Percentiles rank a stretch among this genome's conserved stretches.
Evolutionary conservation across 2,888 invertebrate genomes (phyloP).

Genomic region (Acronicta aceris): DNA sequence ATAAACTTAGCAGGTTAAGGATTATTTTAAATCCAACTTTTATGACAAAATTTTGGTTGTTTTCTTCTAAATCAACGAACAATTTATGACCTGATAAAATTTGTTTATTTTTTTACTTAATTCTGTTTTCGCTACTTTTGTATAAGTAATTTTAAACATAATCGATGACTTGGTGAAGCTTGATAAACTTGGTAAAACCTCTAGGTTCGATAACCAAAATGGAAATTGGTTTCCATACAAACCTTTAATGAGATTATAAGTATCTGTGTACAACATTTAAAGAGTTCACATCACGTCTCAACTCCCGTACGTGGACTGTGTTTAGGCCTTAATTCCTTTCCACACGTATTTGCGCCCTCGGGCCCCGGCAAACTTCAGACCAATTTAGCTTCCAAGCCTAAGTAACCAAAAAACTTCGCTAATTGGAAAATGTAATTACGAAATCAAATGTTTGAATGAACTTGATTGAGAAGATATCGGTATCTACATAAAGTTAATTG

Average conservation of each 20-base stretch:
- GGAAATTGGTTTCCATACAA: neutral
- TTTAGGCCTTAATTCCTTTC: constrained; percentile 20
- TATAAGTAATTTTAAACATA: no score
- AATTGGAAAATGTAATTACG: constrained; percentile 32
- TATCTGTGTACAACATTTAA: constrained; percentile 11
- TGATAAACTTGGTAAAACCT: no score
- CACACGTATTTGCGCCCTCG: constrained; percentile 31
- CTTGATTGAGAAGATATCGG: neutral
- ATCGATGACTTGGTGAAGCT: no score
- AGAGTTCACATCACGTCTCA: constrained; percentile 17
- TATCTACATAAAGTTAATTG: neutral
- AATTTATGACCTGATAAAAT: no score
- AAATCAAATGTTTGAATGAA: constrained; percentile 7
- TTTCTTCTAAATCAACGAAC: no score
- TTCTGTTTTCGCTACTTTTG: no score
- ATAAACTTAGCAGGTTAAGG: no score
- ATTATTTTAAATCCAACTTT: no score
- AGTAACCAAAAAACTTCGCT: constrained; percentile 38
- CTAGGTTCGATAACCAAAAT: no score
- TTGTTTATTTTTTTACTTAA: no score
- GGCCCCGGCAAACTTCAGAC: constrained; percentile 15
- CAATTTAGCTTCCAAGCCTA: constrained; percentile 20
- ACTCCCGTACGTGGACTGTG: constrained; percentile 20
- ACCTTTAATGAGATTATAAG: constrained; percentile 1
- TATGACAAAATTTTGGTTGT: no score